phyloP scores from a whole-genome alignment of 2,113 vertebrate genomes.

The Chionis minor region DNA sequence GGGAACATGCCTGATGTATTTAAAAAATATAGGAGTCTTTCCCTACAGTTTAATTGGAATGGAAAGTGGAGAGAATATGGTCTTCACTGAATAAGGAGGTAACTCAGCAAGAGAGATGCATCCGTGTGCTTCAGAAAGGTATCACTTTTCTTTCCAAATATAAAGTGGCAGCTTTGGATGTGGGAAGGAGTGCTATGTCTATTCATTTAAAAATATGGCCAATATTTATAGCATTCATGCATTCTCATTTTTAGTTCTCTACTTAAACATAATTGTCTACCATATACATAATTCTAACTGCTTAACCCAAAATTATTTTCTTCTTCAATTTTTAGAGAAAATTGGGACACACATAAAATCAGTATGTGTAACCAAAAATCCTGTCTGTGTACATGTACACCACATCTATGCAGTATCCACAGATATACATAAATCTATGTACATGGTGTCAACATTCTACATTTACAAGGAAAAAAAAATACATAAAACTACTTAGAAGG shows the following conservation, averaged over 20 bases:
- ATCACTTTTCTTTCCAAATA: slow-evolving; percentile 32
- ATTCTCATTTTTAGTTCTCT: not conserved
- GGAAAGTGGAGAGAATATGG: not conserved
- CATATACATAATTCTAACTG: not conserved
- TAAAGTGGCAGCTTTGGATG: slow-evolving; percentile 22
- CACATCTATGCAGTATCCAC: not conserved
- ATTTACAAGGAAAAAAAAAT: not conserved
- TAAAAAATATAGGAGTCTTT: not conserved
- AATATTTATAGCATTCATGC: slow-evolving; percentile 33
- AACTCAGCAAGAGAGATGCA: not conserved
- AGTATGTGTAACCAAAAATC: not conserved
- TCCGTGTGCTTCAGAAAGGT: not conserved
- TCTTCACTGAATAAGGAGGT: not conserved
- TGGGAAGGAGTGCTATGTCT: slow-evolving; percentile 35
- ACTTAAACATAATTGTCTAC: not conserved
- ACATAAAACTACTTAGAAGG: not conserved
- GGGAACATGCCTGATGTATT: not conserved
- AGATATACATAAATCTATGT: not conserved
- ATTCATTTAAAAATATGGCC: slow-evolving; percentile 5
- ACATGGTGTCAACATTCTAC: not conserved
- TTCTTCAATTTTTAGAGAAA: not conserved
- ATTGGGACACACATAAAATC: not conserved
- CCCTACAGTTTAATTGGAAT: not conserved
- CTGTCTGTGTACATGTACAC: not conserved
- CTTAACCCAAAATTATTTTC: not conserved